Conservation (phyloP, 2,797 vertebrate genomes). For the Oreortyx pictus region DNA sequence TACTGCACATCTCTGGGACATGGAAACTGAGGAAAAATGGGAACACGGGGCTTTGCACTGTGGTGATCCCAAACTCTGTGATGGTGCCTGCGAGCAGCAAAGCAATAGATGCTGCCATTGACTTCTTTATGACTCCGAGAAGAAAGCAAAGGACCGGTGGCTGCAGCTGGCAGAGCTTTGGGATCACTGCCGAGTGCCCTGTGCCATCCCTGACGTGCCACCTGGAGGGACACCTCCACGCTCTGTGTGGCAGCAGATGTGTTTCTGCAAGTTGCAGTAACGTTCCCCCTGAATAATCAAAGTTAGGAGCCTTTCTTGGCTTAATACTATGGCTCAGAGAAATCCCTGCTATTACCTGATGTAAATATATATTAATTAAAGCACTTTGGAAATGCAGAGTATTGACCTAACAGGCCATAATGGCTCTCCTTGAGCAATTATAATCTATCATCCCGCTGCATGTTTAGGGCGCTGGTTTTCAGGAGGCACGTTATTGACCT, state of each 20-base stretch:
- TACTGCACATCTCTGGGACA: neutral
- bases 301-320: neutral
- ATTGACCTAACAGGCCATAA: conserved; percentile 66
- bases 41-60: neutral
- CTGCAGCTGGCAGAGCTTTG: neutral
- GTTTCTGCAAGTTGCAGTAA: conserved; percentile 4
- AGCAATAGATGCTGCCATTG: neutral
- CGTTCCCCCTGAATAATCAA: neutral
- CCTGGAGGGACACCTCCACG: neutral
- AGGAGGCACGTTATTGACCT: conserved; percentile 10
- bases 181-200: neutral
- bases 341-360: conserved; percentile 57
- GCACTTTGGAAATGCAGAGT: conserved; percentile 66
- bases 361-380: conserved; percentile 77
- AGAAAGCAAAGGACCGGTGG: neutral
- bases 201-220: neutral
- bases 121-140: neutral
- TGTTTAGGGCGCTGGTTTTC: conserved; percentile 5
- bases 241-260: neutral
- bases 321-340: neutral
- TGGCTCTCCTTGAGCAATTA: conserved; percentile 64
- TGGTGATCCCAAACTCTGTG: neutral
- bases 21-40: neutral
- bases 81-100: neutral
- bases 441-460: conserved; percentile 50